phyloP scores from a whole-genome alignment of 2,797 vertebrate genomes.

The Cirrhinus molitorella region DNA sequence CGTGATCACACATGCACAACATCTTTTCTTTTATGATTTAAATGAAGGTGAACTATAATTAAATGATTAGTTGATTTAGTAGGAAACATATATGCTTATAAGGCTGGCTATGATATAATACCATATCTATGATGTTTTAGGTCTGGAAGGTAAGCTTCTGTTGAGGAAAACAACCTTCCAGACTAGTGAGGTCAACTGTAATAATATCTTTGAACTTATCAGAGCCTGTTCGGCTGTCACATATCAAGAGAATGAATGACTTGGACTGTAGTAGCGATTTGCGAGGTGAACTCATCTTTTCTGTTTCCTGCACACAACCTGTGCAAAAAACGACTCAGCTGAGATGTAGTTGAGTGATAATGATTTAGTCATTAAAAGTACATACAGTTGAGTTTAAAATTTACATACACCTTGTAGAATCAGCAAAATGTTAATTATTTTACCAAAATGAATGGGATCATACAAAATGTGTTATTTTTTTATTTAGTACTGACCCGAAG shows the following conservation, averaged over 20 bases:
- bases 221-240: background rate
- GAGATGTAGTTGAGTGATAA: background rate
- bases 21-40: background rate
- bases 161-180: background rate
- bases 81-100: background rate
- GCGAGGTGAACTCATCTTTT: background rate
- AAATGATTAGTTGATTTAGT: background rate
- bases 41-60: background rate
- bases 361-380: background rate
- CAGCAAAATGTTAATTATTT: too few relatives aligned
- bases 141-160: background rate
- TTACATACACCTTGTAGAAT: too few relatives aligned
- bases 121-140: background rate
- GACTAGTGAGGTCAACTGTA: background rate
- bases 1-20: background rate
- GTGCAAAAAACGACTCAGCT: background rate
- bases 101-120: background rate
- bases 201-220: background rate
- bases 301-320: background rate
- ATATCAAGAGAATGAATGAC: background rate
- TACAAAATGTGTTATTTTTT: too few relatives aligned
- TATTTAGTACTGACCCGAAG: too few relatives aligned
- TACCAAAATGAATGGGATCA: too few relatives aligned
- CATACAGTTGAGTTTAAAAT: too few relatives aligned
- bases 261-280: background rate